A percentile compares a stretch with the other conserved stretches of the same genome.
phyloP scores from a whole-genome alignment of 2,113 vertebrate species.

The Aegotheles bennettii region DNA sequence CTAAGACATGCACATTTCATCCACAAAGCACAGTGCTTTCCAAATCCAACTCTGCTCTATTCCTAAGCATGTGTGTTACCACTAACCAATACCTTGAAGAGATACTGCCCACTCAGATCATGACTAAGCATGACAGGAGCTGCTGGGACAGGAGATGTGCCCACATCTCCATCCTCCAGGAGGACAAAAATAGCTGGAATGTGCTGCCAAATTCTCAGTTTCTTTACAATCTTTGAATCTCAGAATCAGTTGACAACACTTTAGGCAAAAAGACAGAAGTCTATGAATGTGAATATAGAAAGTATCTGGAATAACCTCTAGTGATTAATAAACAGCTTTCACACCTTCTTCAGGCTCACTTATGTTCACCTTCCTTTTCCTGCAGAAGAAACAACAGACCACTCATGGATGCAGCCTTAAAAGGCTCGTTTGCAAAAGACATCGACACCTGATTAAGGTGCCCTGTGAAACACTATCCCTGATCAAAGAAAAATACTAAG shows the following conservation, averaged over 20 bases:
- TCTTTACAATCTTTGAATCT: not conserved
- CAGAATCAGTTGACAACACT: not conserved
- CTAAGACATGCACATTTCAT: not conserved
- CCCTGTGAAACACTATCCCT: not conserved
- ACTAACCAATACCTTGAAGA: not conserved
- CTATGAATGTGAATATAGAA: not conserved
- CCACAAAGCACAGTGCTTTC: not conserved
- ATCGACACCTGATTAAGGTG: not conserved
- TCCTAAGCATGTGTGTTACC: not conserved
- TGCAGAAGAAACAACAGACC: not conserved
- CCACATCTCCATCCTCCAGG: not conserved
- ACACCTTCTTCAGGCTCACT: not conserved
- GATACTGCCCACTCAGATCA: not conserved
- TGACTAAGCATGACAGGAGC: not conserved
- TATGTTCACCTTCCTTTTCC: not conserved
- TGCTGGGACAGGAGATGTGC: not conserved
- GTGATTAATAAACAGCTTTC: not conserved
- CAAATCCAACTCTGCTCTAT: not conserved
- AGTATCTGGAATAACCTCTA: not conserved
- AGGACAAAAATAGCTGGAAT: not conserved
- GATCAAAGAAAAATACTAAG: not conserved
- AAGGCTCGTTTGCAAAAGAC: not conserved
- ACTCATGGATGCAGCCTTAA: not conserved
- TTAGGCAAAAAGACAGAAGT: not conserved
- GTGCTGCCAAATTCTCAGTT: not conserved